Conservation (phyloP, 2,888 invertebrate genomes). For the Sepiola atlantica region DNA sequence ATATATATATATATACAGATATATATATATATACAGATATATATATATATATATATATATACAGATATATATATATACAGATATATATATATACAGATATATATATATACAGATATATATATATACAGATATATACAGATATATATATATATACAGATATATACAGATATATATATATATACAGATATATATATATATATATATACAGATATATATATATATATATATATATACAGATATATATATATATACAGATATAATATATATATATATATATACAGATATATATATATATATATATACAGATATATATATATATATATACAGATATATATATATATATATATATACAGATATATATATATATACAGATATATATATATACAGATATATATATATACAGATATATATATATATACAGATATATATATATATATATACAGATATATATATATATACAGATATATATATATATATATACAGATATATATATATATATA, state of each 20-base stretch:
- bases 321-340: slow-evolving; percentile 15
- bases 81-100: background rate
- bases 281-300: background rate
- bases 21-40: slow-evolving; percentile 1
- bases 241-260: no score
- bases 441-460: background rate
- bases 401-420: background rate
- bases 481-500: background rate
- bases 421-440: background rate
- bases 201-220: background rate
- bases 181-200: background rate
- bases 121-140: background rate
- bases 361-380: background rate
- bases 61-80: background rate
- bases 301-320: background rate
- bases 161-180: background rate
- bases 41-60: slow-evolving; percentile 3
- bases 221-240: slow-evolving; percentile 15
- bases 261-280: slow-evolving; percentile 12
- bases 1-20: background rate
- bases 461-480: background rate
- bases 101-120: background rate
- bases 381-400: background rate
- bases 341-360: background rate
- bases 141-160: background rate